Evolutionary conservation across 1,140 invertebrate genomes (phyloP).

Genomic region (Mercenaria mercenaria): DNA sequence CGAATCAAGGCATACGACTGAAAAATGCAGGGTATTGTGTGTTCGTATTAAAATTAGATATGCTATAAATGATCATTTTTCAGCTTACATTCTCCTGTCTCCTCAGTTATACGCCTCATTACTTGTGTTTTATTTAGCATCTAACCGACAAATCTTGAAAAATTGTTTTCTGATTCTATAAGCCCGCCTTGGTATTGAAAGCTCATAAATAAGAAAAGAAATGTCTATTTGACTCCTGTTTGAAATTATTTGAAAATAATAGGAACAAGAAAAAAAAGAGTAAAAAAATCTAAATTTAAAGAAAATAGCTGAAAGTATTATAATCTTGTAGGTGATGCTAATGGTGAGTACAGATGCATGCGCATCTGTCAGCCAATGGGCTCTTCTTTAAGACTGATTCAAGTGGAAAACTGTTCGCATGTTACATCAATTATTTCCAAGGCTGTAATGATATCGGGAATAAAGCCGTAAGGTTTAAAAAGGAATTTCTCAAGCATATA

Average conservation of each 20-base stretch:
- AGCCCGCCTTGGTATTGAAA: background rate
- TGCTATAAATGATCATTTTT: background rate
- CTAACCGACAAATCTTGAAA: constrained; percentile 4
- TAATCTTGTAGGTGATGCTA: background rate
- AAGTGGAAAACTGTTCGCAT: constrained; percentile 46
- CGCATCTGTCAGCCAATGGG: constrained; percentile 32
- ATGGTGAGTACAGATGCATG: constrained; percentile 21
- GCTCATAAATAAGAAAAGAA: background rate
- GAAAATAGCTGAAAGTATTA: background rate
- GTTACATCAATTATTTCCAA: constrained; percentile 58
- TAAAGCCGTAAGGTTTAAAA: constrained; percentile 48
- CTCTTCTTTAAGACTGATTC: constrained; percentile 22
- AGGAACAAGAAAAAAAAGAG: background rate
- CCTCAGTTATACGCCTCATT: background rate
- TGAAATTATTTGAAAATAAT: background rate
- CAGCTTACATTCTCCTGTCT: background rate
- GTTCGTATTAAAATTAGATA: background rate
- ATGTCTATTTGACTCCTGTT: background rate
- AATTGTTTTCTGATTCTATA: constrained; percentile 30
- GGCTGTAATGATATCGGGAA: constrained; percentile 56
- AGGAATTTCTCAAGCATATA: constrained; percentile 35
- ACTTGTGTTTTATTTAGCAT: background rate
- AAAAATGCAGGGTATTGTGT: no score
- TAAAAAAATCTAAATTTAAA: background rate
- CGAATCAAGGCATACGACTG: no score